Conservation (phyloP, 2,113 vertebrate genomes). For the Rhinolophus sinicus region DNA sequence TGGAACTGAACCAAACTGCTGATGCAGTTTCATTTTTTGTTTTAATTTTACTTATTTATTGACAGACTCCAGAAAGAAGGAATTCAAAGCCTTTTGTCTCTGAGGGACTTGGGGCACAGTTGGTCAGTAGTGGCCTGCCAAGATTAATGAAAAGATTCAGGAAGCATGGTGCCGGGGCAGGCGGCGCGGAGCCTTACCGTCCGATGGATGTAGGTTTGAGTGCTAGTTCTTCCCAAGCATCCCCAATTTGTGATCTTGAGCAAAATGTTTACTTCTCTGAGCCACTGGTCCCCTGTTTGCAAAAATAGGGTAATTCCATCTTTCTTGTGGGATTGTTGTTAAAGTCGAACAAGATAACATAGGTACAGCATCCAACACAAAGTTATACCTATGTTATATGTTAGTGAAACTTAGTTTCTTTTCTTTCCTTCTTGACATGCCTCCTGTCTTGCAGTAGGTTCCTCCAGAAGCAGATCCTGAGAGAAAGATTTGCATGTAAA, state of each 20-base stretch:
- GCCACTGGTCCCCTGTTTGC: not conserved
- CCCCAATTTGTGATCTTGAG: not conserved
- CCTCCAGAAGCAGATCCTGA: not conserved
- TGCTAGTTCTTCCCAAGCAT: not conserved
- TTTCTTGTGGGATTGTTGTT: not conserved
- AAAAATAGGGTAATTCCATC: not conserved
- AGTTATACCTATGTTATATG: not conserved
- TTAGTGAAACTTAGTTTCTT: not conserved
- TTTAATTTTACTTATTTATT: not conserved
- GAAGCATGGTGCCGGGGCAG: not conserved
- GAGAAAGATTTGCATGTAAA: not conserved
- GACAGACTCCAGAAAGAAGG: not conserved
- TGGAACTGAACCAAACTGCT: not conserved
- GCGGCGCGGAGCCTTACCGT: not conserved
- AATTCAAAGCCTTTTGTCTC: not conserved
- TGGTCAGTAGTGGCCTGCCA: not conserved
- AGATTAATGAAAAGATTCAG: not conserved
- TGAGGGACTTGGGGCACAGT: not conserved
- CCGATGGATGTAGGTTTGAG: not conserved
- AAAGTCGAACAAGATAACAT: not conserved
- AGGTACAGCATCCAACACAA: not conserved
- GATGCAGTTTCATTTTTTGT: not conserved
- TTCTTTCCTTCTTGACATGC: not conserved
- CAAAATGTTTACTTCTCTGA: not conserved
- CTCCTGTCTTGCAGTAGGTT: not conserved